Evolutionary conservation across 2,113 vertebrate genomes (phyloP).

Genomic region (Loxodonta africana): DNA sequence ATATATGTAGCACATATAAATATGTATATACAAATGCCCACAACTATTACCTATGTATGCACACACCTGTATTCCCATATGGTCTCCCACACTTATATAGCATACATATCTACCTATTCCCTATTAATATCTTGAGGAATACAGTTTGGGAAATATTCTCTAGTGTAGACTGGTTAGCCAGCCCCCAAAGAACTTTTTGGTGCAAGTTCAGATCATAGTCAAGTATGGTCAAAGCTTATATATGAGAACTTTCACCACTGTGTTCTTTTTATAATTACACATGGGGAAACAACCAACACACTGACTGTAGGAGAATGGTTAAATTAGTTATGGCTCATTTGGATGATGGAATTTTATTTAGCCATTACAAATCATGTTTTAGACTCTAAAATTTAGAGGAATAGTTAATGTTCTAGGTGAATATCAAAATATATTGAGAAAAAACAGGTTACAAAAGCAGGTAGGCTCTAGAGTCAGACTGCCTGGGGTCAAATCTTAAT

Average conservation of each 20-base stretch:
- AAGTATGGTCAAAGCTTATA: not conserved
- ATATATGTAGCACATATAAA: too few relatives aligned
- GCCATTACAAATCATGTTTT: not conserved
- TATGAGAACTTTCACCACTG: not conserved
- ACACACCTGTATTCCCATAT: too few relatives aligned
- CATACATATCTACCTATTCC: too few relatives aligned
- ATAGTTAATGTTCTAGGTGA: not conserved
- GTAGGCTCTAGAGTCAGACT: not conserved
- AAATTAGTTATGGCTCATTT: not conserved
- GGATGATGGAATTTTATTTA: not conserved
- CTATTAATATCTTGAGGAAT: not conserved
- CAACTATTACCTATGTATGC: not conserved
- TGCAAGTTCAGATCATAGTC: not conserved
- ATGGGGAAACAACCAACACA: not conserved
- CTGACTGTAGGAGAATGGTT: not conserved
- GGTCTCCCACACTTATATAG: too few relatives aligned
- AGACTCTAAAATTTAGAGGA: slow-evolving; percentile 18
- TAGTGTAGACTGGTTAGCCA: not conserved
- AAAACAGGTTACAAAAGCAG: slow-evolving; percentile 8
- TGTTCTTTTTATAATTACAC: not conserved
- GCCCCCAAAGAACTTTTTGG: not conserved
- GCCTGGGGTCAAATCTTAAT: not conserved
- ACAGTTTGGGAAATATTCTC: not conserved
- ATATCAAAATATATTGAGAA: not conserved
- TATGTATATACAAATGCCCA: not conserved